Conservation (phyloP, 2,888 invertebrate genomes). For the Dioctria linearis region DNA sequence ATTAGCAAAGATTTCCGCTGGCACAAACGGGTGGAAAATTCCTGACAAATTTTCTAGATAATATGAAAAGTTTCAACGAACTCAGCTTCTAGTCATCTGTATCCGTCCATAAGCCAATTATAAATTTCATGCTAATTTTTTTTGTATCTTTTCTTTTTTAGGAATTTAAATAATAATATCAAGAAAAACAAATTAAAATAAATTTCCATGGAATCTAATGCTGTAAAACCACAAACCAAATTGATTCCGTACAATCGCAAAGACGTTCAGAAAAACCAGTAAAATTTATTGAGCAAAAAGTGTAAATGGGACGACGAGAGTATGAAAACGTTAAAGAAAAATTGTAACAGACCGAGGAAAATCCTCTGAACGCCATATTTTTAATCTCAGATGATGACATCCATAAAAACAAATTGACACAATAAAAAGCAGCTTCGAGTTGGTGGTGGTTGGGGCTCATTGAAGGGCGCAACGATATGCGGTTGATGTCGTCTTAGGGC, state of each 20-base stretch:
- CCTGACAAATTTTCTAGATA: too few species aligned
- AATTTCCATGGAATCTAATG: constrained; percentile 1
- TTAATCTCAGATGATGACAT: constrained; percentile 63
- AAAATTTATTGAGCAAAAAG: constrained; percentile 45
- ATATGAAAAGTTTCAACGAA: too few species aligned
- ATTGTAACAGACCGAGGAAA: constrained; percentile 25
- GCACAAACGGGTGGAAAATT: too few species aligned
- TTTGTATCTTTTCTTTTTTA: too few species aligned
- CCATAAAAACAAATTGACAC: constrained; percentile 63
- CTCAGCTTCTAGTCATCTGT: too few species aligned
- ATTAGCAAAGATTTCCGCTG: too few species aligned
- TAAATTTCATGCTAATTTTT: too few species aligned
- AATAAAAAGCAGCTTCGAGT: constrained; percentile 59
- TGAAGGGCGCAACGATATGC: constrained; percentile 40
- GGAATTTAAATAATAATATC: too few species aligned
- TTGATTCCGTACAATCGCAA: not conserved
- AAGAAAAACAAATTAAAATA: not conserved
- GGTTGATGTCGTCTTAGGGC: constrained; percentile 53
- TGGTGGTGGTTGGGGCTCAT: constrained; percentile 20
- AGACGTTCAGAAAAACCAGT: constrained; percentile 15
- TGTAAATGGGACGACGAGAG: not conserved
- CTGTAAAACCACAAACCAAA: not conserved
- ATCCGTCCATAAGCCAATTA: too few species aligned
- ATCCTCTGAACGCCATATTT: constrained; percentile 60
- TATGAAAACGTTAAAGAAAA: constrained; percentile 7